Percentiles rank a stretch among this genome's conserved stretches.
These are phyloP conservation scores for Noctilio leporinus DNA, from an alignment of 2,113 vertebrate genomes.

Conservation along the genomic window DNA sequence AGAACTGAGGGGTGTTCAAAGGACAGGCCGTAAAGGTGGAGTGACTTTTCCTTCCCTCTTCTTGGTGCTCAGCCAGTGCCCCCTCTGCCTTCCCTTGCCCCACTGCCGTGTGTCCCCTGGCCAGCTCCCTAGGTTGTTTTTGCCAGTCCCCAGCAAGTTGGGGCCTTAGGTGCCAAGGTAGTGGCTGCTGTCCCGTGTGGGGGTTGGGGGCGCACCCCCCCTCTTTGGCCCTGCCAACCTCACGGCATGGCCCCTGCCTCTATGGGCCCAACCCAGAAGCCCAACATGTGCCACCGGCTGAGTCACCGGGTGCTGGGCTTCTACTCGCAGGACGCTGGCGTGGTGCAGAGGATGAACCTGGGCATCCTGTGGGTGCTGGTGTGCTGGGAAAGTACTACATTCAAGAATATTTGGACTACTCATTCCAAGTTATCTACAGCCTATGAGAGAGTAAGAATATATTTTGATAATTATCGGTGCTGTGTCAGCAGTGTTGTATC, in stretches of 20 bases:
- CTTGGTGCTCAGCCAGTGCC: too few relatives aligned
- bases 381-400: slow-evolving; percentile 90
- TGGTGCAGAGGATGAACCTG: slow-evolving; percentile 84
- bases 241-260: background rate
- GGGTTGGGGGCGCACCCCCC: background rate
- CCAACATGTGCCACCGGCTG: slow-evolving; percentile 79
- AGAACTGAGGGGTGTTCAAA: background rate
- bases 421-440: slow-evolving; percentile 90
- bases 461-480: slow-evolving; percentile 93
- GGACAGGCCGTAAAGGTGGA: fast-evolving
- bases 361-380: slow-evolving; percentile 84
- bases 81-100: background rate
- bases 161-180: background rate
- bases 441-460: slow-evolving; percentile 93
- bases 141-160: background rate
- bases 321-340: slow-evolving; percentile 81
- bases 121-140: background rate
- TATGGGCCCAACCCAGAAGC: slow-evolving; percentile 53
- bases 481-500: slow-evolving; percentile 90
- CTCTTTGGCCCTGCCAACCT: too few relatives aligned
- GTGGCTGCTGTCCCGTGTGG: background rate
- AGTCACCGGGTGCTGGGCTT: slow-evolving; percentile 80
- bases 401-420: slow-evolving; percentile 92
- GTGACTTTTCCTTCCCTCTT: background rate
- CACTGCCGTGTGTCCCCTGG: background rate